Conservation (phyloP, 2,888 invertebrate species). For the Rhagonycha fulva region DNA sequence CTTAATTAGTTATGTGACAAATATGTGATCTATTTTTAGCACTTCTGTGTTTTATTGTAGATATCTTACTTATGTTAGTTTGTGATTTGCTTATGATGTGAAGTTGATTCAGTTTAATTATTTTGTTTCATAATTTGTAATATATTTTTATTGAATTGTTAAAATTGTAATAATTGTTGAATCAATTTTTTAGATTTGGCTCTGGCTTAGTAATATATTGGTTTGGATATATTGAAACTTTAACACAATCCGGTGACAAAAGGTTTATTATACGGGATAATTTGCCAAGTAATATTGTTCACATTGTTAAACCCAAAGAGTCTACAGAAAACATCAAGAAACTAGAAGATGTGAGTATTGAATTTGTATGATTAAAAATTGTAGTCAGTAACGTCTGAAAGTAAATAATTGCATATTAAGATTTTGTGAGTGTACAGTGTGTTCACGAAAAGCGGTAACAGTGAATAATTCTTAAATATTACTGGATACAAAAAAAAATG, state of each 20-base stretch:
- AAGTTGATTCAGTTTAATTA: constrained; percentile 3
- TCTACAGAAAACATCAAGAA: background rate
- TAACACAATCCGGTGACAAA: constrained; percentile 57
- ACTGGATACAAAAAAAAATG: too few relatives aligned
- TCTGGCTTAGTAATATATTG: constrained; percentile 94
- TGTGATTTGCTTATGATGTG: constrained; percentile 8
- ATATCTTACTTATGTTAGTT: background rate
- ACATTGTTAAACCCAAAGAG: constrained; percentile 20
- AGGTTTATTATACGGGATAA: constrained; percentile 64
- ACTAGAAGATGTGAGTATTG: background rate
- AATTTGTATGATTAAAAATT: background rate
- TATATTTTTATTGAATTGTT: background rate
- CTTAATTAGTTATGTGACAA: constrained; percentile 8
- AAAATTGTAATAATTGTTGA: background rate
- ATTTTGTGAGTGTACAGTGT: background rate
- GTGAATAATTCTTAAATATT: too few relatives aligned
- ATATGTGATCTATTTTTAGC: constrained; percentile 14
- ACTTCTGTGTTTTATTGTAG: constrained; percentile 1
- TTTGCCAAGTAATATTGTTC: constrained; percentile 63
- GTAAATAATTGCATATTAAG: background rate
- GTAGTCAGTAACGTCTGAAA: background rate
- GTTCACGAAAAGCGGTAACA: too few relatives aligned
- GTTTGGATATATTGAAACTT: constrained; percentile 81
- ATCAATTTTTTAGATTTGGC: constrained; percentile 71
- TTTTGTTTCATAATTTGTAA: background rate